phyloP scores from a whole-genome alignment of 2,888 invertebrate genomes.

The Eupithecia inturbata region DNA sequence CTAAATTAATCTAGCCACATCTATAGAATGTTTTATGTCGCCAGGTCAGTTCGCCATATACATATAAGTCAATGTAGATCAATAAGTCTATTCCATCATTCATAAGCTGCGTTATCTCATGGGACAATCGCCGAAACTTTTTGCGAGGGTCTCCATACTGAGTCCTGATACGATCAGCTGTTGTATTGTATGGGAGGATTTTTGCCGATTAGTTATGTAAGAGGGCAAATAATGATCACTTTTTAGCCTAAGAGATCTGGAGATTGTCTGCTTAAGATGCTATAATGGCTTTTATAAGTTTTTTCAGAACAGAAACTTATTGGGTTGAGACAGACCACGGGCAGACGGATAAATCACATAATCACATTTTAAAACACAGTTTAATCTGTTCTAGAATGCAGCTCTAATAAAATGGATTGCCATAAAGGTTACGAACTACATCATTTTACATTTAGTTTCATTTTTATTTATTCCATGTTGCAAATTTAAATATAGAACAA shows the following conservation, averaged over 20 bases:
- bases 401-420: background rate
- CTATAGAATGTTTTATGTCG: too few relatives aligned
- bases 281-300: background rate
- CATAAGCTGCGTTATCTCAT: constrained; percentile 58
- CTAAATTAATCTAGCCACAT: too few relatives aligned
- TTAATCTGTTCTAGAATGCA: background rate
- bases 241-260: background rate
- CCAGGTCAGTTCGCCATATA: too few relatives aligned
- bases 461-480: background rate
- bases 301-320: background rate
- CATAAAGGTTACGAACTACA: background rate
- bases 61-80: too few relatives aligned
- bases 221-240: constrained; percentile 6
- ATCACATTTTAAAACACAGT: background rate
- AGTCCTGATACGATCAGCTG: constrained; percentile 70
- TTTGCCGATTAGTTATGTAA: constrained; percentile 5
- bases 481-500: constrained; percentile 8
- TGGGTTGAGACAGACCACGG: background rate
- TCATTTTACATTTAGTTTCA: background rate
- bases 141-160: constrained; percentile 54
- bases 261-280: background rate
- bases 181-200: constrained; percentile 2
- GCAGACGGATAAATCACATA: background rate
- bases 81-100: constrained; percentile 1
- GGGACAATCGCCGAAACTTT: constrained; percentile 67